Evolutionary conservation across 1,140 invertebrate species (phyloP).

Genomic region (Ganaspis sp.): DNA sequence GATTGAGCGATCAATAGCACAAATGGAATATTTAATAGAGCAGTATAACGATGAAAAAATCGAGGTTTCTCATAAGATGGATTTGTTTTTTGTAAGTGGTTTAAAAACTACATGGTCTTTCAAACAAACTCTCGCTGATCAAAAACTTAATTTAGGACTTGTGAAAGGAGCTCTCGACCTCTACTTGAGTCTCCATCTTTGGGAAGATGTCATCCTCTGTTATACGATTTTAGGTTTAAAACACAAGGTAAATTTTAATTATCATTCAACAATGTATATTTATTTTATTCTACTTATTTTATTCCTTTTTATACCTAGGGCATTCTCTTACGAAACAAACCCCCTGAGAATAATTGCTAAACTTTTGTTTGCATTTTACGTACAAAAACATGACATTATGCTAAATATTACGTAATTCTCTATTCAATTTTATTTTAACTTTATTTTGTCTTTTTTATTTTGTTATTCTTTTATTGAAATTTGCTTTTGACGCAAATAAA

Average conservation of each 20-base stretch:
- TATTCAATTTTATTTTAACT: too few species aligned
- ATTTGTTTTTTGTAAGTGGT: slow-evolving; percentile 80
- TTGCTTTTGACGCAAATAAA: too few species aligned
- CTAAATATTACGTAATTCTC: too few species aligned
- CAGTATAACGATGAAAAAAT: slow-evolving; percentile 74
- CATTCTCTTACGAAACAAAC: too few species aligned
- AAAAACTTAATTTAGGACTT: slow-evolving; percentile 88
- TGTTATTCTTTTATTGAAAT: too few species aligned
- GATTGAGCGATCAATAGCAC: slow-evolving; percentile 90
- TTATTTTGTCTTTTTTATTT: too few species aligned
- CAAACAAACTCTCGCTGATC: slow-evolving; percentile 85
- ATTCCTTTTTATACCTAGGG: too few species aligned
- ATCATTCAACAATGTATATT: too few species aligned
- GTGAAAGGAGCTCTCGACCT: slow-evolving; percentile 91
- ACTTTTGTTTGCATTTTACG: too few species aligned
- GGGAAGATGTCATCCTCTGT: slow-evolving; percentile 95
- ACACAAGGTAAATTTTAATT: slow-evolving; percentile 81
- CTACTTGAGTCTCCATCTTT: slow-evolving; percentile 87
- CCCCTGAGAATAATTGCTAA: too few species aligned
- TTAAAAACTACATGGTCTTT: slow-evolving; percentile 86
- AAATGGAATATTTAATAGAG: slow-evolving; percentile 88
- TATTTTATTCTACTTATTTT: too few species aligned
- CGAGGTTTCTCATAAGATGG: slow-evolving; percentile 72
- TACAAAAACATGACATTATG: too few species aligned
- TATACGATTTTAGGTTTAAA: slow-evolving; percentile 89